Evolutionary conservation across 2,113 vertebrate genomes (phyloP), one percentile per base, ranked within the genome.

Genomic region (Psittacula cyanocephala): DNA sequence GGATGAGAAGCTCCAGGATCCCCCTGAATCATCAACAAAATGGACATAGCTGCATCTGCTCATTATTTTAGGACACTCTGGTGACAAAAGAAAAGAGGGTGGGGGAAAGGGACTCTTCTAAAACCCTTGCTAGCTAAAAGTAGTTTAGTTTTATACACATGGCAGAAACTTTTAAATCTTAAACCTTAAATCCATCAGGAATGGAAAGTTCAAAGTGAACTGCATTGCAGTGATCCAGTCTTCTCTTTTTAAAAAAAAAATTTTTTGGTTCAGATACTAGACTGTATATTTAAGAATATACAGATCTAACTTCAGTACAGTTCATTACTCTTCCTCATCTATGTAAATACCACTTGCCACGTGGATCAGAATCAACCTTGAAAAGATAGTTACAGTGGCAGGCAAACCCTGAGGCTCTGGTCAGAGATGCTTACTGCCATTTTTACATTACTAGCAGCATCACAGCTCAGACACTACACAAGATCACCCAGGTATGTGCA

Each of bases 261-360:
- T 37, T 37, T 37, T 98, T 98, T 98, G 98, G 98, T 99, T 99
- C 97, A 98, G 97, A 98, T 95, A 98, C 96, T 98, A 97, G 98
- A 98, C 65, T 62, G 91, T 91, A 83, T 91, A 96, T 92, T 83
- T 86, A 65, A 94, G 89, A 95, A 96, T 92, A 97, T 82, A 95
- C 80, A 5, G 82, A 84, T 47, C 92, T 80, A 81, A 91, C 68
- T 91, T 96, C 91, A 59, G 88, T 80, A 94, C 68, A 74, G 96
- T 91, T 94, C 53, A 7, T 94, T 59, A 83, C 86, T 93, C 82
- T 94, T 96, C 95, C 96, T 95, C 91, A 97, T 89, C 96, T 87
- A 85, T 17, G 37, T 77, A 87, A 68, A 91, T 49, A 75, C 70
- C 96, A 78, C 86, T 76, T 87, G 89, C 91, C 84, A 81, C 39